A percentile compares a stretch with the other conserved stretches of the same genome.
Conservation (phyloP, 2,113 vertebrate genomes). For the Plecotus auritus region DNA sequence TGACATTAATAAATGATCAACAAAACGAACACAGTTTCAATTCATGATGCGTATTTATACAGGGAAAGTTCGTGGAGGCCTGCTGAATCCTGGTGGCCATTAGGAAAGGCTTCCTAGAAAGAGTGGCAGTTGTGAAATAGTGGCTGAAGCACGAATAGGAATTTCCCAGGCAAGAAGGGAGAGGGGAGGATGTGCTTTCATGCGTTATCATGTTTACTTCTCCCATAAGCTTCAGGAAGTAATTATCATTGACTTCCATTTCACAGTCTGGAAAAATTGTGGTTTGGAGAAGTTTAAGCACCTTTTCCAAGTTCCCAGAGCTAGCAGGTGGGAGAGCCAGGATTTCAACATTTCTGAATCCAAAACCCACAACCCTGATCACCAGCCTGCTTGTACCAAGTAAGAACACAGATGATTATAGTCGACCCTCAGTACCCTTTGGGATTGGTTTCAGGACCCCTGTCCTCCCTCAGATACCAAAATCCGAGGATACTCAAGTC, state of each 20-base stretch:
- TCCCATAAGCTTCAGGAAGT: neutral
- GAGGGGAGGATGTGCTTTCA: neutral
- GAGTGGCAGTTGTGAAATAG: neutral
- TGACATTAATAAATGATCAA: neutral
- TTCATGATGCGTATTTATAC: neutral
- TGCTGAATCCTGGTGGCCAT: neutral
- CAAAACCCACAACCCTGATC: neutral
- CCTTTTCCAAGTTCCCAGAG: neutral
- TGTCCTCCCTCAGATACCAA: neutral
- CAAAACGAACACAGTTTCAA: neutral
- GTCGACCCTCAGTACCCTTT: neutral
- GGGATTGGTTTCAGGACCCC: neutral
- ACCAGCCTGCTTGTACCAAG: neutral
- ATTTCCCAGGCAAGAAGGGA: neutral
- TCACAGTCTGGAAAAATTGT: neutral
- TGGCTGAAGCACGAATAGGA: neutral
- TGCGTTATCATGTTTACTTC: neutral
- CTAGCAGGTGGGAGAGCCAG: neutral
- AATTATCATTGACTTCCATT: neutral
- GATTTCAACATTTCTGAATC: neutral
- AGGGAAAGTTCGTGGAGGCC: neutral
- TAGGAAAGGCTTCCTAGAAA: neutral
- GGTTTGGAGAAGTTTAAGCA: neutral
- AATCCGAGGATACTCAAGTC: neutral
- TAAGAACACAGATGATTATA: neutral